Percentiles rank a stretch among this genome's conserved stretches.
phyloP scores from a whole-genome alignment of 2,797 vertebrate species.

The Crypturellus tataupa region DNA sequence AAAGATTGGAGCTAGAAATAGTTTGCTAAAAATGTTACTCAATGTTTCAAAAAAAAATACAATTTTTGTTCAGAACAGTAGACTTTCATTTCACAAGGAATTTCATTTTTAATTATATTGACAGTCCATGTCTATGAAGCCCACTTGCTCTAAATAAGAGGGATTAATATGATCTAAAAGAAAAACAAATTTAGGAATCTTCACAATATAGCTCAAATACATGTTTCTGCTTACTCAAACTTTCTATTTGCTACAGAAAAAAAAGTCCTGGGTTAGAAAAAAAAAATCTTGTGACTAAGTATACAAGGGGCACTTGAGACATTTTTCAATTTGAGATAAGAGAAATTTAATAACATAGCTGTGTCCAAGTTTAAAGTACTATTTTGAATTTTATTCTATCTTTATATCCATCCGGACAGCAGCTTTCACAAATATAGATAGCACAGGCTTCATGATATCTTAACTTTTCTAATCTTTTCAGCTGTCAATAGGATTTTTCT shows the following conservation, averaged over 20 bases:
- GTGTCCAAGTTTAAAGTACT: not conserved
- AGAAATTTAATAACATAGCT: not conserved
- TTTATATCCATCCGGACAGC: not conserved
- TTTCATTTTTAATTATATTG: not conserved
- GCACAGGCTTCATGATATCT: not conserved
- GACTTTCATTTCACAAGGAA: not conserved
- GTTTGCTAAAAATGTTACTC: not conserved
- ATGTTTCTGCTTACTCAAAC: not conserved
- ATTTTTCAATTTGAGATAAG: too few species aligned
- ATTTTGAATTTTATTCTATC: not conserved
- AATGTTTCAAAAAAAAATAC: not conserved
- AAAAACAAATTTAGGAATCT: not conserved
- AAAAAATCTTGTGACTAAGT: not conserved
- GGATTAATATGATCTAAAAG: not conserved
- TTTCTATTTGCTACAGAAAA: not conserved
- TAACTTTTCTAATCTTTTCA: not conserved
- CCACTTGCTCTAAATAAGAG: not conserved
- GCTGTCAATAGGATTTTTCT: not conserved
- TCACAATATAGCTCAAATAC: not conserved
- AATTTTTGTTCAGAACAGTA: not conserved
- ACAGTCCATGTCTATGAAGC: not conserved
- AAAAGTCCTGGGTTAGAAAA: not conserved
- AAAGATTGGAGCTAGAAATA: not conserved
- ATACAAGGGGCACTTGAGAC: not conserved
- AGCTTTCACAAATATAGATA: not conserved